Conservation (phyloP, 2,888 invertebrate genomes). For the Pycnomerus fuliginosus region DNA sequence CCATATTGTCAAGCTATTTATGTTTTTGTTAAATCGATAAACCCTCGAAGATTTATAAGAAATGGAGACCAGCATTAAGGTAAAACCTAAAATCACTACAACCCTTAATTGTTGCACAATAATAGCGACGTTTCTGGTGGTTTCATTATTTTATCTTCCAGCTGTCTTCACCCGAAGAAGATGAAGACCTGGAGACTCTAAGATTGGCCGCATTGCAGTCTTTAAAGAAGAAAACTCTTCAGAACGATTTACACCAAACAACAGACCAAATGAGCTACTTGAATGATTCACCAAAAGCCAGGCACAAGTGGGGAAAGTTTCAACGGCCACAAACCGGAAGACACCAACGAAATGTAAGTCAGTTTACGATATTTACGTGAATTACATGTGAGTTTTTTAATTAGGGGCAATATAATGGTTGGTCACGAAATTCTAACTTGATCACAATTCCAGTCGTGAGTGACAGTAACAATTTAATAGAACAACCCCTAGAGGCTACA, state of each 20-base stretch:
- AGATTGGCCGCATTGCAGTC: slow-evolving; percentile 56
- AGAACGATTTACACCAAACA: not conserved
- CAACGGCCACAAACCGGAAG: slow-evolving; percentile 24
- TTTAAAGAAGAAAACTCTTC: slow-evolving; percentile 37
- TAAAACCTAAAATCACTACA: too few relatives aligned
- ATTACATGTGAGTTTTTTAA: too few relatives aligned
- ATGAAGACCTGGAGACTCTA: slow-evolving; percentile 56
- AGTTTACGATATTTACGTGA: too few relatives aligned
- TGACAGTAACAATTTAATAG: not conserved
- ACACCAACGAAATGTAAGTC: slow-evolving; percentile 26
- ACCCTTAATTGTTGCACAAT: too few relatives aligned
- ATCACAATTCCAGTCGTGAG: slow-evolving; percentile 52
- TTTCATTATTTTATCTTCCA: slow-evolving; percentile 13
- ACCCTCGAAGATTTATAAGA: slow-evolving; percentile 2
- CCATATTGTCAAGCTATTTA: slow-evolving; percentile 18
- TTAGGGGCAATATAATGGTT: too few relatives aligned
- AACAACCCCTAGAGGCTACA: not conserved
- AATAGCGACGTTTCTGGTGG: not conserved
- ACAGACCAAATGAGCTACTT: slow-evolving; percentile 10
- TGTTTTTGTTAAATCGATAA: slow-evolving; percentile 13
- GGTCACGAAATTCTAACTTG: slow-evolving; percentile 52
- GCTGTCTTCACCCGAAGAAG: slow-evolving; percentile 52
- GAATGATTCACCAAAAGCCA: slow-evolving; percentile 23
- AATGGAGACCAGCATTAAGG: slow-evolving; percentile 13
- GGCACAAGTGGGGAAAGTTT: slow-evolving; percentile 31